These are phyloP conservation scores for Excalfactoria chinensis DNA, from an alignment of 2,113 vertebrate species.

Conservation along the genomic window DNA sequence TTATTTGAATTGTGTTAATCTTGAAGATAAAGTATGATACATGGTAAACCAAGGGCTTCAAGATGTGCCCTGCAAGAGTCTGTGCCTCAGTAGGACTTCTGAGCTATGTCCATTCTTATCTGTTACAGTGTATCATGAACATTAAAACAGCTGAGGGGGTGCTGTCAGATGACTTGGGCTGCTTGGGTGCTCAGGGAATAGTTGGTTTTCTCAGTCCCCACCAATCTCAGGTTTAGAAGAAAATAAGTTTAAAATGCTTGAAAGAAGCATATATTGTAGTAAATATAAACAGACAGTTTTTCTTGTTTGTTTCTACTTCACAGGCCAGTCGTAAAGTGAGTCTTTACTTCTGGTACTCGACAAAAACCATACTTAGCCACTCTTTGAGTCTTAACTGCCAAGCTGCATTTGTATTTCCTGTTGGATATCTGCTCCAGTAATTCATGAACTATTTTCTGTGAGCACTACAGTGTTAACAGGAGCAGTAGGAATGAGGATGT, in stretches of 20 bases:
- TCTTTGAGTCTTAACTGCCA: neutral
- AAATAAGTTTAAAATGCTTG: accelerated
- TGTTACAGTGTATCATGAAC: neutral
- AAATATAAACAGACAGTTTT: neutral
- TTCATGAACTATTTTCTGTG: neutral
- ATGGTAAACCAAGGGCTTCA: neutral
- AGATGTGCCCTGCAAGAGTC: neutral
- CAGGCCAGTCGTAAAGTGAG: neutral
- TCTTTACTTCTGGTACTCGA: neutral
- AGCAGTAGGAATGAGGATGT: neutral
- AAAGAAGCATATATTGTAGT: neutral
- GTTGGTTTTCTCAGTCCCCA: neutral
- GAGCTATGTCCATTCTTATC: neutral
- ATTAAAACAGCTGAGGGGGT: neutral
- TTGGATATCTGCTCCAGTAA: neutral
- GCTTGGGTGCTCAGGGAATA: neutral
- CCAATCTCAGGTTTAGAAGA: neutral
- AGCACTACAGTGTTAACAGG: neutral
- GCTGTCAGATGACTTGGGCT: neutral
- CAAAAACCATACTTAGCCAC: neutral
- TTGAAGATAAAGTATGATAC: neutral
- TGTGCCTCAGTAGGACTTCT: neutral
- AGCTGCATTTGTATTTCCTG: neutral
- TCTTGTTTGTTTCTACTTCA: neutral
- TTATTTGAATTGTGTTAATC: neutral